Evolutionary conservation across 2,113 vertebrate genomes (phyloP).

Genomic region (Aphyosemion australe): DNA sequence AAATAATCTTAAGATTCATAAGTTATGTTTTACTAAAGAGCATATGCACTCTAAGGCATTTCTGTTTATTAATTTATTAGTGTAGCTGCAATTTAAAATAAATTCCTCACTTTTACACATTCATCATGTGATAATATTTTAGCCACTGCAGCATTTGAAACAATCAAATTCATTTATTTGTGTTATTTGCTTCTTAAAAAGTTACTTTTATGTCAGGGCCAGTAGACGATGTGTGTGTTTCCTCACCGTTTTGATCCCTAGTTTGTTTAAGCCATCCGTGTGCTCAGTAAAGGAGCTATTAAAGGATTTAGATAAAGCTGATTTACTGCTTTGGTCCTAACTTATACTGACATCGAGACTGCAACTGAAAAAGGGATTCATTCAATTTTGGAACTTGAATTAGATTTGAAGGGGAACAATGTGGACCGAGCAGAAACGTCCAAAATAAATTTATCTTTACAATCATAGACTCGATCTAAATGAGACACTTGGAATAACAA

Average conservation of each 20-base stretch:
- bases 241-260: slow-evolving; percentile 3
- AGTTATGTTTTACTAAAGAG: no score
- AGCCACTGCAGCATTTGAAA: no score
- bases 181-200: background rate
- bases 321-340: slow-evolving; percentile 50
- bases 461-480: background rate
- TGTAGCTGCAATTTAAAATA: no score
- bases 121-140: no score
- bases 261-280: slow-evolving; percentile 43
- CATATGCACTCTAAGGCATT: no score
- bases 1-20: no score
- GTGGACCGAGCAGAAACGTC: background rate
- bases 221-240: background rate
- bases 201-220: slow-evolving; percentile 9
- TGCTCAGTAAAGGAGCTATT: slow-evolving; percentile 28
- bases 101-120: no score
- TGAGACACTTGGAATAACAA: no score
- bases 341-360: background rate
- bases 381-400: slow-evolving; percentile 14
- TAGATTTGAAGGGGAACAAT: background rate
- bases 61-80: no score
- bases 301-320: slow-evolving; percentile 61
- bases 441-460: background rate
- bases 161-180: no score
- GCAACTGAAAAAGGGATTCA: slow-evolving; percentile 30